Evolutionary conservation across 2,888 invertebrate genomes (phyloP).

Genomic region (Tachina fera): DNA sequence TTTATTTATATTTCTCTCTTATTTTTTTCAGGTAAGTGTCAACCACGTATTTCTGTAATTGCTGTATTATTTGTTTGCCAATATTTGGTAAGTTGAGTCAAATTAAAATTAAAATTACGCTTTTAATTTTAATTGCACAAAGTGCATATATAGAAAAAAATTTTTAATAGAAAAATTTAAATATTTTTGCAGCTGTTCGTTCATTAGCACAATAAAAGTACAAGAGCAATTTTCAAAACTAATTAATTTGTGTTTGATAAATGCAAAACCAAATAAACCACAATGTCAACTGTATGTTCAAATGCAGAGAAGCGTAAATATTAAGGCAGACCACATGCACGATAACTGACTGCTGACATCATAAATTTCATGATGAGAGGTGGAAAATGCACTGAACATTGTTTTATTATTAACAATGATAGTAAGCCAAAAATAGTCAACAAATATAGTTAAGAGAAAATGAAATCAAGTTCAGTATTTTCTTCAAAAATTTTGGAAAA

Average conservation of each 20-base stretch:
- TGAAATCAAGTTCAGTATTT: too few relatives aligned
- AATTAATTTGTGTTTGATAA: constrained; percentile 54
- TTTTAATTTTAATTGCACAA: constrained; percentile 26
- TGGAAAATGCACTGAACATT: background rate
- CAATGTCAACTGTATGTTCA: constrained; percentile 52
- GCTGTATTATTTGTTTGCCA: background rate
- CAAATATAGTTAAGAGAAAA: too few relatives aligned
- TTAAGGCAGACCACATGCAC: constrained; percentile 25
- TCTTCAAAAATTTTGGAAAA: too few relatives aligned
- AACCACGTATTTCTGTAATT: constrained; percentile 5
- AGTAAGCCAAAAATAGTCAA: background rate
- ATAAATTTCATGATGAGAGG: background rate
- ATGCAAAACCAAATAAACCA: constrained; percentile 35
- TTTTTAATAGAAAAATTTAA: background rate
- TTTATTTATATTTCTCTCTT: background rate
- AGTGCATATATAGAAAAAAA: background rate
- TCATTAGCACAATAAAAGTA: background rate
- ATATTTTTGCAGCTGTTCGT: constrained; percentile 14
- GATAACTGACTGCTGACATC: constrained; percentile 8
- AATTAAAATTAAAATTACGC: background rate
- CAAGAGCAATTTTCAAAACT: constrained; percentile 39
- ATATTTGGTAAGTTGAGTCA: constrained; percentile 22
- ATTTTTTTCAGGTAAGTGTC: constrained; percentile 36
- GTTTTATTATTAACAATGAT: background rate
- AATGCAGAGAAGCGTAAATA: constrained; percentile 53